These are phyloP conservation scores for Rhinoraja longicauda DNA, from an alignment of 2,797 vertebrate genomes.

Conservation along the genomic window DNA sequence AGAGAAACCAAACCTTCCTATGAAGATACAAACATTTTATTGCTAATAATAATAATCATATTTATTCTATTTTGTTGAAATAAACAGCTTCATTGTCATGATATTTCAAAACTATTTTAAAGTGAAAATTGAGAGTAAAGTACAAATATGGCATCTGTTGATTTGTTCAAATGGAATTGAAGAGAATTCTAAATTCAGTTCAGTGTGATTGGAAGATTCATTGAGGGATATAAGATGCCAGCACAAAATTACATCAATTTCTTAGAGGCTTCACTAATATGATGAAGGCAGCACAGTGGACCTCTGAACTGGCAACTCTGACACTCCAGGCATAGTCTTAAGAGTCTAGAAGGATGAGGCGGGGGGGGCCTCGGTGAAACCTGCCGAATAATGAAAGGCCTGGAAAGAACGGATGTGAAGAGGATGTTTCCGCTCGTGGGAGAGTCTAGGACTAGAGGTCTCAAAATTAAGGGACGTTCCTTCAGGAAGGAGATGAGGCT, in stretches of 20 bases:
- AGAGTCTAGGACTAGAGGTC: no score
- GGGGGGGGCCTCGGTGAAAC: no score
- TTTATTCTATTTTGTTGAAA: neutral
- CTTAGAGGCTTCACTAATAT: neutral
- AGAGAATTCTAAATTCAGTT: neutral
- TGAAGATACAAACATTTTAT: neutral
- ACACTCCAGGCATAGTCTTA: no score
- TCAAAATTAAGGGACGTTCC: no score
- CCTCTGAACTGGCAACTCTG: no score
- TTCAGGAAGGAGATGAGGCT: no score
- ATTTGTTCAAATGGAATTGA: neutral
- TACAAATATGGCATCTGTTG: neutral
- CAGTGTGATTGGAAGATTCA: neutral
- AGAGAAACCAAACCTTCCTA: constrained; percentile 79
- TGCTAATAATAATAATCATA: constrained; percentile 9
- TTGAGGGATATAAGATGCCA: neutral
- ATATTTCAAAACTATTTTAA: neutral
- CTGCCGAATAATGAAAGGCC: no score
- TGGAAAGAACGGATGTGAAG: no score
- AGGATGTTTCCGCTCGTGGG: no score
- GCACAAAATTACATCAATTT: neutral
- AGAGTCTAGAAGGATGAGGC: no score
- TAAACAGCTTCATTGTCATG: neutral
- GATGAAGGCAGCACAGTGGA: no score
- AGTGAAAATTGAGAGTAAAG: neutral